Percentiles rank a stretch among this genome's conserved stretches.
phyloP scores from a whole-genome alignment of 2,888 invertebrate genomes.

The Synanthedon formicaeformis region DNA sequence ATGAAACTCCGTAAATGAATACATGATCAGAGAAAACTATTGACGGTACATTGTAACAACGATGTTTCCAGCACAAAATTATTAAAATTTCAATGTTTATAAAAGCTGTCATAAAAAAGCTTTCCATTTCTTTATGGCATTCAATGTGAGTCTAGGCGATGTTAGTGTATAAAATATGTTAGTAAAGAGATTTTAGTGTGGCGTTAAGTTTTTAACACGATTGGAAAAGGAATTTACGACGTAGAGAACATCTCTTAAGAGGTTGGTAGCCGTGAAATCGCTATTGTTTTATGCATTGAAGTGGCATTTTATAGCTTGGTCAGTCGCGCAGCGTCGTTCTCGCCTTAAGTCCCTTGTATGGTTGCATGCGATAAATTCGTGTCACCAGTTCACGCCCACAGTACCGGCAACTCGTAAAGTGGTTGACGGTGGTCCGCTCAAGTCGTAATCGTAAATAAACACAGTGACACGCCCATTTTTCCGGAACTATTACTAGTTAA shows the following conservation, averaged over 20 bases:
- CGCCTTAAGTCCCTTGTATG: constrained; percentile 28
- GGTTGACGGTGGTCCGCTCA: constrained; percentile 35
- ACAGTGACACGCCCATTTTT: constrained; percentile 10
- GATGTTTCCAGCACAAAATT: too few relatives aligned
- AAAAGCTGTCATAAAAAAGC: too few relatives aligned
- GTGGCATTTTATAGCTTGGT: constrained; percentile 48
- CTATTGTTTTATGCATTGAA: constrained; percentile 46
- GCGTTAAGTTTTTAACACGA: constrained; percentile 1
- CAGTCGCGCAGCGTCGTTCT: constrained; percentile 19
- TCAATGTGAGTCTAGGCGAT: not conserved
- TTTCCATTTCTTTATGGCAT: too few relatives aligned
- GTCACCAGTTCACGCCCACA: constrained; percentile 40
- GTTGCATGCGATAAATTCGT: constrained; percentile 42
- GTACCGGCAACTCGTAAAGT: constrained; percentile 46
- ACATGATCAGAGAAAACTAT: too few relatives aligned
- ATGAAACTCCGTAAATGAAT: too few relatives aligned
- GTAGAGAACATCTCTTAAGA: constrained; percentile 18
- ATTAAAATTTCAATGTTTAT: too few relatives aligned
- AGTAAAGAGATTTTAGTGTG: constrained; percentile 1
- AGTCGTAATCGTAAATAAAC: constrained; percentile 45
- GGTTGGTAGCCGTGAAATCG: constrained; percentile 9
- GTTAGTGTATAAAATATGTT: constrained; percentile 4
- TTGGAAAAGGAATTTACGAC: constrained; percentile 20
- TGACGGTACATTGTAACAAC: too few relatives aligned
- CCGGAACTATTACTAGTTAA: not conserved